Evolutionary conservation across 1,140 invertebrate species (phyloP).

Genomic region (Drosophila ironensis): DNA sequence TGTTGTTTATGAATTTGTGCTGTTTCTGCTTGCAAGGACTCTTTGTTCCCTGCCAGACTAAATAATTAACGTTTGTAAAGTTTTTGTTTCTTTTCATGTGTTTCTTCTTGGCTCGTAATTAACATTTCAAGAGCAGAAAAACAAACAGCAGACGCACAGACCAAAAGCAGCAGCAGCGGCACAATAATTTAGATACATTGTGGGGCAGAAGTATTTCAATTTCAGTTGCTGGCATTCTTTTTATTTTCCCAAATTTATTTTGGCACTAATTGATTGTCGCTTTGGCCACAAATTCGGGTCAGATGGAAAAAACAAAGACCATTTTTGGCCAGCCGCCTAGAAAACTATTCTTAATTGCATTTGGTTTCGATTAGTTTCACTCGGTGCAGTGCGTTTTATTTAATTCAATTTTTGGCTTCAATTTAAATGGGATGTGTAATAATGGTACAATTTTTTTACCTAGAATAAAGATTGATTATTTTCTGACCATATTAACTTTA

Average conservation of each 20-base stretch:
- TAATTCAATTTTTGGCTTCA: too few species aligned
- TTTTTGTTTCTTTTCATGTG: conserved; percentile 41
- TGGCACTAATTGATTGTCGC: conserved; percentile 21
- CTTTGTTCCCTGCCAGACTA: conserved; percentile 28
- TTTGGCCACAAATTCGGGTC: background rate
- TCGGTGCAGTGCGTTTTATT: too few species aligned
- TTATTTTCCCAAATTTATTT: conserved; percentile 6
- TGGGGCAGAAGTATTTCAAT: too few species aligned
- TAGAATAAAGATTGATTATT: too few species aligned
- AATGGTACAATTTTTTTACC: too few species aligned
- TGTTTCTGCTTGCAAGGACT: conserved; percentile 7
- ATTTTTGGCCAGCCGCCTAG: too few species aligned
- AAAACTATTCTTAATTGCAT: too few species aligned
- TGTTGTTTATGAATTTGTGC: too few species aligned
- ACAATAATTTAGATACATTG: conserved; percentile 23
- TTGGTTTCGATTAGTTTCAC: background rate
- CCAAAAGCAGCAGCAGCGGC: conserved; percentile 1
- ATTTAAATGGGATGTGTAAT: too few species aligned
- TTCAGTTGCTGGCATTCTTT: too few species aligned
- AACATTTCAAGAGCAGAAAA: conserved; percentile 41
- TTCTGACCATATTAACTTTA: background rate
- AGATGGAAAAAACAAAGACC: conserved; percentile 26
- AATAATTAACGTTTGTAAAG: conserved; percentile 40
- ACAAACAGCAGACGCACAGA: conserved; percentile 16
- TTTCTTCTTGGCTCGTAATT: conserved; percentile 37